phyloP scores from a whole-genome alignment of 2,888 invertebrate species.

The Noctua fimbriata region DNA sequence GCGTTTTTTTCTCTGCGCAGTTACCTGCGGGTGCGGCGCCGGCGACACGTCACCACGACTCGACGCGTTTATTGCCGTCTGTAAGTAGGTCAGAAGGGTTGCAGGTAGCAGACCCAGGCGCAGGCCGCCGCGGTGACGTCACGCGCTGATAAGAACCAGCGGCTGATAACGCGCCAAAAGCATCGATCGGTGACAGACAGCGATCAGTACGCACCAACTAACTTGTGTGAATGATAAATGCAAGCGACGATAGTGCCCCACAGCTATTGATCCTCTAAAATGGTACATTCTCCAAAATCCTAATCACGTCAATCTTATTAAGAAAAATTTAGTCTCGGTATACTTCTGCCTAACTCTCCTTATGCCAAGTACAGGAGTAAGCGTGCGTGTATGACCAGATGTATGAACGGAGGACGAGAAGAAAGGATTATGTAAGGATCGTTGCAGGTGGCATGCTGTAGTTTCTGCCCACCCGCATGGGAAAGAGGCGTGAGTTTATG shows the following conservation, averaged over 20 bases:
- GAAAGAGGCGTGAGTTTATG: not conserved
- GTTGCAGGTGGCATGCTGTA: not conserved
- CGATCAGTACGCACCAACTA: not conserved
- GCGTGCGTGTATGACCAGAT: not conserved
- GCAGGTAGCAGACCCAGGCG: conserved; percentile 57
- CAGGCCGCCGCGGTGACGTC: conserved; percentile 28
- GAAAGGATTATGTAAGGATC: not conserved
- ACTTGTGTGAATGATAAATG: not conserved
- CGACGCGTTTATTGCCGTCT: conserved; percentile 54
- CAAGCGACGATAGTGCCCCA: not conserved
- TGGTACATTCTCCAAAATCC: not conserved
- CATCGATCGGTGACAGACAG: conserved; percentile 3
- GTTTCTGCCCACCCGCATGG: not conserved
- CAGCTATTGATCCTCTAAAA: not conserved
- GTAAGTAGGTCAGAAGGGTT: conserved; percentile 65
- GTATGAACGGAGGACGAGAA: not conserved
- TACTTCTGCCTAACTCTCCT: not conserved
- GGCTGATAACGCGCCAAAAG: conserved; percentile 13
- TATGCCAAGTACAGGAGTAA: not conserved
- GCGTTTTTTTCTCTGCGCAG: conserved; percentile 47
- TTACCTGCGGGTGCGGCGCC: conserved; percentile 60
- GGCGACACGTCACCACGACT: conserved; percentile 52
- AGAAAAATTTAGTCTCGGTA: not conserved
- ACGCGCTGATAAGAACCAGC: conserved; percentile 16
- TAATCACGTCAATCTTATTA: not conserved